Evolutionary conservation across 2,888 invertebrate species (phyloP).

Genomic region (Proisotoma minuta): DNA sequence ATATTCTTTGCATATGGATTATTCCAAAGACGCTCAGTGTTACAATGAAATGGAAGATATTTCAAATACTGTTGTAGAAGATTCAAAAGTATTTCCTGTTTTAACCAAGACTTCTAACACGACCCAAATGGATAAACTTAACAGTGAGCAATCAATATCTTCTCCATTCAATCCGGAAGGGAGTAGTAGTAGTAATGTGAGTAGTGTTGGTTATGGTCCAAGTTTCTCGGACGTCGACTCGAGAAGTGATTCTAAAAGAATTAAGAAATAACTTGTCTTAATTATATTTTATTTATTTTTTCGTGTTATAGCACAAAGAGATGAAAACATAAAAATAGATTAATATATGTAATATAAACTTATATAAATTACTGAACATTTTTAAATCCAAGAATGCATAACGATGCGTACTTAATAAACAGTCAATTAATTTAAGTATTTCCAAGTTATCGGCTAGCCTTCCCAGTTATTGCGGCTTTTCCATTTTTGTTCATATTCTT

Average conservation of each 20-base stretch:
- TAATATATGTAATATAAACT: too few relatives aligned
- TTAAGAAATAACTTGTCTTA: conserved; percentile 1
- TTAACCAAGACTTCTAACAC: conserved; percentile 3
- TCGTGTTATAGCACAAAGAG: too few relatives aligned
- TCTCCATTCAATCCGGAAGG: conserved; percentile 1
- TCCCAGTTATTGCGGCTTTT: too few relatives aligned
- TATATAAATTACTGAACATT: too few relatives aligned
- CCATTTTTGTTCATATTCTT: too few relatives aligned
- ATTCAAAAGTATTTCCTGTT: not conserved
- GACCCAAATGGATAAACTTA: not conserved
- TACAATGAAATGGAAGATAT: not conserved
- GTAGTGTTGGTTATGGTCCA: not conserved
- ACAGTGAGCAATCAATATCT: not conserved
- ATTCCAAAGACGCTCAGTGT: not conserved
- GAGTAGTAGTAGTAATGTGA: conserved; percentile 2
- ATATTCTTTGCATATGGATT: conserved; percentile 4
- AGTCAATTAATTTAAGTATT: too few relatives aligned
- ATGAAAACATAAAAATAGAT: too few relatives aligned
- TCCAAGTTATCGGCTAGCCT: too few relatives aligned
- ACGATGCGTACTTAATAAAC: too few relatives aligned
- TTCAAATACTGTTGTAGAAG: not conserved
- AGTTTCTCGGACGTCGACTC: not conserved
- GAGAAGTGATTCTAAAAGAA: not conserved
- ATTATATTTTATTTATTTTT: too few relatives aligned
- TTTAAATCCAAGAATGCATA: too few relatives aligned